Evolutionary conservation across 2,797 vertebrate genomes (phyloP), one percentile per base, ranked within the genome.

Genomic region (Coranthus polyacanthus): DNA sequence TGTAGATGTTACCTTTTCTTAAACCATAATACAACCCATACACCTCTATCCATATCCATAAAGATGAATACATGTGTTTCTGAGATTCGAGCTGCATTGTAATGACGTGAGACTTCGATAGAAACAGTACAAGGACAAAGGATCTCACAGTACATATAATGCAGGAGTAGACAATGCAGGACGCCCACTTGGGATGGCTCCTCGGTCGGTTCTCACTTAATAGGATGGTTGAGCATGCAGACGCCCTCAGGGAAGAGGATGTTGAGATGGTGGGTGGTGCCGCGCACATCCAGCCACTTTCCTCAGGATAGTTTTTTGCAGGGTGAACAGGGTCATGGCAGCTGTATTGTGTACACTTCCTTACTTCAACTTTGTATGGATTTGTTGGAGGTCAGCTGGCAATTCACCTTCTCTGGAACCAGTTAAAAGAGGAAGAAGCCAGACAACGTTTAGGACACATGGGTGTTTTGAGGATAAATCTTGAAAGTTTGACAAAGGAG

Each of bases 121-220:
- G 43, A 60, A 79, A 67, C 77, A 59, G 77, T 2, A 20, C 76
- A 78, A 81, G 71, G 81, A 78, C 84, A 81, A 77, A 78, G 39
- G 44, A 52, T 49, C 72, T 77, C 59, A 52, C 64, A 47, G 72
- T 65, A 37, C 43, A 16, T 64, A 32, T 47, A 75, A 68, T 50
- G 57, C 72, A 45, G 50, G 46, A 72, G 34, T 5, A 80, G 72
- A 83, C 65, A 7, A 63, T n/a, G 59, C 49, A 68, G 64, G 75
- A 74, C 59, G 55, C 68, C 79, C 77, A 72, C 70, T 12, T 66
- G 77, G 68, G 70, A 68, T 6, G 59, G 34, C 73, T 70, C 75
- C 59, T 70, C 57, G 69, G 65, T 76, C 75, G 12, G 65, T 67
- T 79, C 68, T 81, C 72, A 42, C 72, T 74, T 75, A 60, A 72